Evolutionary conservation across 2,113 vertebrate species (phyloP).

Genomic region (Poicephalus meyeri): DNA sequence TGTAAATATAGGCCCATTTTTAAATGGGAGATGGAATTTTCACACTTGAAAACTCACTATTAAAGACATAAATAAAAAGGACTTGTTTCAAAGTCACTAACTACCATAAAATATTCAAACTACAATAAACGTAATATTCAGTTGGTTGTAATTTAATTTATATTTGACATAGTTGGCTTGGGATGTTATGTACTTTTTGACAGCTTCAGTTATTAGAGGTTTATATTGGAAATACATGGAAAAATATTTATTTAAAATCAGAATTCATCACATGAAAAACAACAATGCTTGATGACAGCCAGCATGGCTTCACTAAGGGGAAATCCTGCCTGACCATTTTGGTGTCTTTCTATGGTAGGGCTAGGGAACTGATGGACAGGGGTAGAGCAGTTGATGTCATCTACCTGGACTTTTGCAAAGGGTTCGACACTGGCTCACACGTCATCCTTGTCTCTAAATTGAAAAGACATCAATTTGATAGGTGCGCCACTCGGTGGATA

Average conservation of each 20-base stretch:
- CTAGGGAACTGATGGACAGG: too few species aligned
- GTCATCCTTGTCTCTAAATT: too few species aligned
- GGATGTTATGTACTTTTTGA: background rate
- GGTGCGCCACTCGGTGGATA: too few species aligned
- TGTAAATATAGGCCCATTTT: background rate
- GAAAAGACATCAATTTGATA: too few species aligned
- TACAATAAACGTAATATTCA: background rate
- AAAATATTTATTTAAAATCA: background rate
- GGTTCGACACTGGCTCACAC: too few species aligned
- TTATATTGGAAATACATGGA: background rate
- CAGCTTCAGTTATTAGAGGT: background rate
- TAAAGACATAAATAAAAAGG: background rate
- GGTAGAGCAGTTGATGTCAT: too few species aligned
- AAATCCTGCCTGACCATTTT: too few species aligned
- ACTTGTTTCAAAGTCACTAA: background rate
- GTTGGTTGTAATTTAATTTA: background rate
- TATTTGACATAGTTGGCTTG: background rate
- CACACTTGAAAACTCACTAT: background rate
- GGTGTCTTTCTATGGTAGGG: too few species aligned
- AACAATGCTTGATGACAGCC: too few species aligned
- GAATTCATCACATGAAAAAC: background rate
- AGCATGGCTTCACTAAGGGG: too few species aligned
- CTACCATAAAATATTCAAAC: background rate
- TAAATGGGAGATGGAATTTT: background rate
- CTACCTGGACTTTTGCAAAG: too few species aligned